Base-by-base conservation (phyloP, 2,797 vertebrate species). In the Rhinichthys osculus region DNA sequence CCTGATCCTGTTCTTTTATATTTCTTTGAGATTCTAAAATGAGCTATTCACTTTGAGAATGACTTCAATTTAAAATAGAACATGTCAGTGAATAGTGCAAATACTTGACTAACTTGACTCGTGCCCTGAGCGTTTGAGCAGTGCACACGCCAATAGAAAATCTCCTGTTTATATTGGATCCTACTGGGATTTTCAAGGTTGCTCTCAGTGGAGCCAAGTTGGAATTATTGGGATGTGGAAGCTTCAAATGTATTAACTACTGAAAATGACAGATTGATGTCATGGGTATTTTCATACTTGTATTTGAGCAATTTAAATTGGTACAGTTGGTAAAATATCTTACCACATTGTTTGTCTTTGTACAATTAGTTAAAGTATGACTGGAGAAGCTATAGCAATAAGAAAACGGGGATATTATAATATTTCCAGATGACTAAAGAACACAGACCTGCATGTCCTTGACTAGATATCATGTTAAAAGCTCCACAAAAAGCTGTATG, bases 61-160 rank as follows among this genome's bases (percentile, higher is more conserved):
- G 44, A 86, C 70, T 76, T 87, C 54, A 81, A 52, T 85, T 70
- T 62, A 80, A 85, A 87, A 88, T 77, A 42, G 70, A 74, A 88
- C 67, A 59, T 88, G 44, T 83, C 54, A 17, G 62, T 88, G 79
- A 89, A 86, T 85, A 64, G 69, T 42, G 67, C 79, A 86, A 83
- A 66, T 81, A 85, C 82, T 85, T 86, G 71, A 88, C 79, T 85
- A 72, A 82, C 79, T 88, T 85, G 87, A 86, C 76, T 78, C n/a
- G n/a, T 81, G 85, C 77, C 38, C 35, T 40, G 44, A 19, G 52
- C 70, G 78, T 86, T 86, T 66, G 77, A 86, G 40, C 59, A 52
- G 62, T 70, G 79, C 70, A 80, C 67, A 81, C 79, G 81, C 54
- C 85, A 81, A 76, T 62, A 77, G 30, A 71, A 85, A 79, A 66